Evolutionary conservation across 1,140 invertebrate species (phyloP).

Genomic region (Drosophila kikkawai): DNA sequence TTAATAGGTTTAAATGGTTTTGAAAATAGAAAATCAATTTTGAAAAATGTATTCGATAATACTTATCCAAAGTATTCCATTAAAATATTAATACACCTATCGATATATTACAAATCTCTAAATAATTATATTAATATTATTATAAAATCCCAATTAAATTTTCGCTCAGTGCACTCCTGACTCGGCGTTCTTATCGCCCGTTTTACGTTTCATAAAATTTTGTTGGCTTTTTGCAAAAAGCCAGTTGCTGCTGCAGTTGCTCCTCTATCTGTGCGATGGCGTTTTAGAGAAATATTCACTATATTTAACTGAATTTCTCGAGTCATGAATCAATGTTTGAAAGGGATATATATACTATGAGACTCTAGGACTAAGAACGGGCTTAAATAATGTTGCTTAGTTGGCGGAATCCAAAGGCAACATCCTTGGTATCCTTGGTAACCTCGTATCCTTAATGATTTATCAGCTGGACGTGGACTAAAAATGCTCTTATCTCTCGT

Average conservation of each 20-base stretch:
- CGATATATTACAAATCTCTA: not conserved
- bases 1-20: not conserved
- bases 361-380: conserved; percentile 4
- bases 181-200: conserved; percentile 67
- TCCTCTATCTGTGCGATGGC: conserved; percentile 12
- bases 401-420: conserved; percentile 9
- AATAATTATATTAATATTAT: not conserved
- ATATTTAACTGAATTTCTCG: conserved; percentile 44
- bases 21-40: not conserved
- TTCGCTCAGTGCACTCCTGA: conserved; percentile 32
- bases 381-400: conserved; percentile 39
- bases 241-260: conserved; percentile 6
- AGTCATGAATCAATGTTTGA: conserved; percentile 49
- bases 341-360: not conserved
- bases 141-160: too few relatives aligned
- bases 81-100: not conserved
- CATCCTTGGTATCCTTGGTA: conserved; percentile 4
- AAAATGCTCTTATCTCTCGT: conserved; percentile 43
- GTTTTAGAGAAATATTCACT: conserved; percentile 41
- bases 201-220: conserved; percentile 85
- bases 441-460: conserved; percentile 40
- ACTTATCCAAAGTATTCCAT: not conserved
- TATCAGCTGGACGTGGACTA: conserved; percentile 58
- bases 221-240: conserved; percentile 63
- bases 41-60: not conserved